phyloP scores from a whole-genome alignment of 2,113 vertebrate genomes.

The Agelaius phoeniceus region DNA sequence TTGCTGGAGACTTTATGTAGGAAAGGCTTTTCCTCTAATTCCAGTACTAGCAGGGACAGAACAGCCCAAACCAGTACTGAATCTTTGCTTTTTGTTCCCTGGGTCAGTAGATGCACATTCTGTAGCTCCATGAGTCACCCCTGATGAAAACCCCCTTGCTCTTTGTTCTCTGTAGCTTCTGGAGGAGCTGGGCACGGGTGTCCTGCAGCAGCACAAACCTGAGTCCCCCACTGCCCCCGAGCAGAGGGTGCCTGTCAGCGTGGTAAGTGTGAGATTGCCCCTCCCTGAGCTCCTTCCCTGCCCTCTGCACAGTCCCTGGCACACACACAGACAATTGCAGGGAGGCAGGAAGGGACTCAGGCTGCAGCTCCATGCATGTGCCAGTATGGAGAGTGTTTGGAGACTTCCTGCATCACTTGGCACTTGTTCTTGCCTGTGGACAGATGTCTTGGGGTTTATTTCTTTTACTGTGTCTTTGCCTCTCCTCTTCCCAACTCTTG shows the following conservation, averaged over 20 bases:
- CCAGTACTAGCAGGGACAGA: neutral
- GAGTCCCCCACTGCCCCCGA: conserved; percentile 71
- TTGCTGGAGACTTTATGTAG: neutral
- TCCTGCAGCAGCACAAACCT: conserved; percentile 88
- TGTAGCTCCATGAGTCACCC: neutral
- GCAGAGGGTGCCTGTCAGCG: conserved; percentile 77
- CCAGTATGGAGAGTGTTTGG: neutral
- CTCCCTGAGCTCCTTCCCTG: neutral
- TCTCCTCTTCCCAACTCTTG: neutral
- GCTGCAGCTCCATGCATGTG: neutral
- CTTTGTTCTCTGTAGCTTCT: conserved; percentile 80
- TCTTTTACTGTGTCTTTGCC: neutral
- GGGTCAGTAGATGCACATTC: neutral
- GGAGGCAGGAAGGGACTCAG: neutral
- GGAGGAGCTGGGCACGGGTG: conserved; percentile 90
- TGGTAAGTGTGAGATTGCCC: conserved; percentile 72
- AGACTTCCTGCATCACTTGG: neutral
- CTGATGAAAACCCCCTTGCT: neutral
- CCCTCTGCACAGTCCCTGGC: neutral
- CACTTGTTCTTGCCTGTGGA: neutral
- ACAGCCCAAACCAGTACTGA: neutral
- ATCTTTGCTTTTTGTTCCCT: neutral
- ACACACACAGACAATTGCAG: neutral
- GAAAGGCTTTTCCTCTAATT: neutral
- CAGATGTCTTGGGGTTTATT: neutral